Evolutionary conservation across 92 coral and sea anemone species (phyloP), one percentile per base, ranked within the genome.

Genomic region (Paragorgia papillata): DNA sequence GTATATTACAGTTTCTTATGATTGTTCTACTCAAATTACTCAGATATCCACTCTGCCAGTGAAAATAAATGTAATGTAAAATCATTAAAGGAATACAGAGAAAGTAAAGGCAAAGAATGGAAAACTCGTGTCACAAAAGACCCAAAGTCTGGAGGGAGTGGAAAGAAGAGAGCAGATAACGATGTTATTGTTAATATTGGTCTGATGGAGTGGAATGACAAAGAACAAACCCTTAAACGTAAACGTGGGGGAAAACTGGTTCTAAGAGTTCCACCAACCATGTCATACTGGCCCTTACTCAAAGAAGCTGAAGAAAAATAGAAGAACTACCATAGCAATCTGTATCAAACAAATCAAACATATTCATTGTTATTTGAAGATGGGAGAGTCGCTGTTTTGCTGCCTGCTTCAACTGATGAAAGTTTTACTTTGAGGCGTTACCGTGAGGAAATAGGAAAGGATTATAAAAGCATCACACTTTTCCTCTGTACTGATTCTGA

Each of bases 301-400:
- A 25, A 80, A 20, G 33, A 74, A 66, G 91, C 88, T 1, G 62
- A 79, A 68, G 74, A 71, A 13, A 83, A 87, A 30, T 83, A 83
- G 87, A 64, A 74, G 54, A 66, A 50, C 8, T 83, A 78, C 71
- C 67, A 83, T 18, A 79, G 82, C 26, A 82, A 87, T 35, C 51
- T 83, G 14, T 79, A 78, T 37, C 81, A 87, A 32, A 46, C 64
- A 5, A 54, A 62, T 29, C 73, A 87, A 34, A 14, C 69, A 5
- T 87, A 83, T 61, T 66, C 58, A 32, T 74, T 83, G 43, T 37
- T 87, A 67, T 83, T 79, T 74, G 91, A 87, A 73, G 91, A 87
- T 51, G 77, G 70, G 17, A 22, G 51, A 1, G 69, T 43, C 50
- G 90, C 87, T 8, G 64, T 82, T 27, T 65, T 69, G 44, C 50